Base-by-base conservation (phyloP, 2,113 vertebrate genomes). In the Oceanodroma tethys region DNA sequence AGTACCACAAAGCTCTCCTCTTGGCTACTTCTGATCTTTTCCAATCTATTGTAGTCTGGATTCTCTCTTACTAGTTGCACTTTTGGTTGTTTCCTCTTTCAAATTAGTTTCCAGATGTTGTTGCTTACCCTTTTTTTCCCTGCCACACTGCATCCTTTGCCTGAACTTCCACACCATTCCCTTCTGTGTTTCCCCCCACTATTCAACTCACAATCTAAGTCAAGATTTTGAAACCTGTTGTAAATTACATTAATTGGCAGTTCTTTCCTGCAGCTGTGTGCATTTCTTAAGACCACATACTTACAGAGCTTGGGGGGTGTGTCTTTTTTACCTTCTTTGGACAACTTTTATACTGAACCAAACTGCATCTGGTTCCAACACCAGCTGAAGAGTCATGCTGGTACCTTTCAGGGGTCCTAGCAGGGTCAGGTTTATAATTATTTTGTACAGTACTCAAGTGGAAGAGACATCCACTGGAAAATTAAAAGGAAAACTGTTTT, bases 31-130 rank as follows among this genome's bases (percentile, higher is more conserved):
- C 85, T 95, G 67, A 26, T 96, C 93, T 96, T 97, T 95, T 72
- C 86, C 90, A 92, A 79, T 76, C 81, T 78, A 10, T 38, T 88
- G 56, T 53, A 96, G 91, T 91, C 95, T 96, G 96, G 67, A 87
- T 91, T 95, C 81, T 92, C 93, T 93, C 91, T 93, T 78, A 67
- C 53, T 81, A 94, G 66, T 93, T 90, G 88, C 76, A 96, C 67
- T 97, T 97, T 71, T 75, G 81, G 68, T 96, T 95, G 80, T 95
- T 97, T 96, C 62, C 95, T 95, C 91, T 97, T 98, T 95, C 91
- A 84, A 95, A 80, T 94, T 59, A 88, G 30, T 90, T 97, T 97
- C 97, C 98, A 98, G 97, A 98, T 97, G 97, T 95, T 92, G 56
- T 67, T 95, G 52, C 93, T 90, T 95, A 96, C 66, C 93, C 70